These are phyloP conservation scores for Diaprepes abbreviatus DNA, from an alignment of 2,888 invertebrate genomes.

Conservation along the genomic window DNA sequence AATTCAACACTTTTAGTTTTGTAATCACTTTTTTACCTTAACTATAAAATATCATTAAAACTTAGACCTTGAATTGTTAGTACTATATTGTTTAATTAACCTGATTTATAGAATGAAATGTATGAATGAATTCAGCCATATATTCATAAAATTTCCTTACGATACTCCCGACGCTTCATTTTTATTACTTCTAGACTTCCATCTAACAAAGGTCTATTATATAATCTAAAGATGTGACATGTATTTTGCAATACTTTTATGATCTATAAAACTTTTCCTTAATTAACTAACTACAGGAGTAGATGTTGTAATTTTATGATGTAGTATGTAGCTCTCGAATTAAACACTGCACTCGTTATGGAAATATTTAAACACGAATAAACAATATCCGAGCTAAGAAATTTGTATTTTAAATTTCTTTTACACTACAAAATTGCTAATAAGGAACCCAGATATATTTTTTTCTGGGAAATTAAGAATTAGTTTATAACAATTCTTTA, in stretches of 20 bases:
- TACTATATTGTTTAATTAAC: constrained; percentile 13
- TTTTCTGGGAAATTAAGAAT: too few relatives aligned
- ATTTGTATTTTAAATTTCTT: too few relatives aligned
- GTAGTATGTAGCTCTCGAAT: neutral
- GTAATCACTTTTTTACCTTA: too few relatives aligned
- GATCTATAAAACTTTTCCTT: constrained; percentile 34
- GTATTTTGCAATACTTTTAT: constrained; percentile 33
- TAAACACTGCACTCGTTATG: neutral
- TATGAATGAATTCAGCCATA: constrained; percentile 16
- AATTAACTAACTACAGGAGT: constrained; percentile 10
- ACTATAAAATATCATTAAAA: too few relatives aligned
- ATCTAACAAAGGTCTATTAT: constrained; percentile 22
- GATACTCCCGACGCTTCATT: constrained; percentile 4
- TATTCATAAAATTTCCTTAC: neutral
- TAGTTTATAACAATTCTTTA: too few relatives aligned
- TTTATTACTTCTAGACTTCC: constrained; percentile 28
- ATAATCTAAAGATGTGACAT: constrained; percentile 17
- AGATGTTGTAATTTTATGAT: constrained; percentile 7
- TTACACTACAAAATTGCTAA: too few relatives aligned
- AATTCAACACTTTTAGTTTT: too few relatives aligned
- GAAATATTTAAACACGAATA: too few relatives aligned
- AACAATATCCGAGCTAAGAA: too few relatives aligned
- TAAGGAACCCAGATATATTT: too few relatives aligned
- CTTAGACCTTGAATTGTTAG: too few relatives aligned
- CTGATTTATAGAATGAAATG: neutral